A percentile compares a stretch with the other conserved stretches of the same genome.
phyloP scores from a whole-genome alignment of 2,888 invertebrate species.

The Sturmia bella region DNA sequence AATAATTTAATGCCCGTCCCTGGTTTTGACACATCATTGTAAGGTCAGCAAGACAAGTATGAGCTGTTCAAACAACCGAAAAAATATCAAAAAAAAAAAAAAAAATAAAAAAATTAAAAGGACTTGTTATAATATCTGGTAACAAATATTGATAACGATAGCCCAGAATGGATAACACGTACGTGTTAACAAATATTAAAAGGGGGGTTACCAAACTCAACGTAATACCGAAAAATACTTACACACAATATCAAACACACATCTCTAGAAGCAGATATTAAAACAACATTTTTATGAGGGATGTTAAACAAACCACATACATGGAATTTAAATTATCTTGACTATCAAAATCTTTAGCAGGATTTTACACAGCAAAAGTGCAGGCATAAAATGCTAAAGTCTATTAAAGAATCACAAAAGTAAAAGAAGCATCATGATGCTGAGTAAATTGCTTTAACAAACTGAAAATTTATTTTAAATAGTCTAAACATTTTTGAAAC shows the following conservation, averaged over 20 bases:
- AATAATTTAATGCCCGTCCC: not conserved
- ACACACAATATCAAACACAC: constrained; percentile 19
- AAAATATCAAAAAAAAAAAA: constrained; percentile 1
- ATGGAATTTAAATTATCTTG: constrained; percentile 56
- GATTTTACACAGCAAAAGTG: constrained; percentile 23
- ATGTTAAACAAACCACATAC: constrained; percentile 45
- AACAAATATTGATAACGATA: constrained; percentile 61
- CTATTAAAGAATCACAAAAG: not conserved
- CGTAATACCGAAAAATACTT: not conserved
- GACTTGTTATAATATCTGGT: constrained; percentile 32
- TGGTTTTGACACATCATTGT: constrained; percentile 28
- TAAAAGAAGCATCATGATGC: not conserved
- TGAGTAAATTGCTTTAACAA: not conserved
- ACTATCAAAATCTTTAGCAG: constrained; percentile 28
- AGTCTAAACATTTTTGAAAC: too few species aligned
- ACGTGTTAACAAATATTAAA: constrained; percentile 70
- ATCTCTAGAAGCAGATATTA: not conserved
- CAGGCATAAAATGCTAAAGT: constrained; percentile 8
- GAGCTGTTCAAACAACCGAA: constrained; percentile 57
- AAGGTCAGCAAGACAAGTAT: constrained; percentile 60
- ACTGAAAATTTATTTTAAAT: too few species aligned
- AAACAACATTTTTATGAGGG: constrained; percentile 52
- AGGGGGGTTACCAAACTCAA: constrained; percentile 62
- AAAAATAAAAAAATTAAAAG: constrained; percentile 30
- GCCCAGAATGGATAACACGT: constrained; percentile 51